Evolutionary conservation across 2,797 vertebrate genomes (phyloP), one percentile per base, ranked within the genome.

Genomic region (Buceros bicornis): DNA sequence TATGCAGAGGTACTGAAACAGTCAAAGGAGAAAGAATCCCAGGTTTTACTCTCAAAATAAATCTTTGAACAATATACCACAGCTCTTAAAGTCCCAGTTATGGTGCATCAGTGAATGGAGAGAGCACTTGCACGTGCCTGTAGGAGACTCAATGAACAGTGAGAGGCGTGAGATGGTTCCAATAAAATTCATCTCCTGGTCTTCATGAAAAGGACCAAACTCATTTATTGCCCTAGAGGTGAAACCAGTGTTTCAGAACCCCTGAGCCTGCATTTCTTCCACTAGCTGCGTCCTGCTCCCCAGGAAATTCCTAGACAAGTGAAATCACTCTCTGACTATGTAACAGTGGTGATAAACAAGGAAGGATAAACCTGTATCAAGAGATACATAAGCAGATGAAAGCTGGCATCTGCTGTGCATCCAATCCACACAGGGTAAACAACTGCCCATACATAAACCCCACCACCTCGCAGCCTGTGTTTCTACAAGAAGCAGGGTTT

Each of bases 41-140:
- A 28, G 8, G 15, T 60, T 53, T 71, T 62, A 22, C 22, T 43
- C 28, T 53, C 6, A 64, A 28, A 51, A 56, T 56, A 29, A 29
- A 28, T 31, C n/a, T 57, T n/a, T 40, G 28, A 61, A 21, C 24
- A n/a, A 29, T 7, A 56, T 8, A 11, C 2, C 20, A 16, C 7
- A 26, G 29, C 33, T 37, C 29, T 56, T 56, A 16, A 50, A 31
- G 40, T 7, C 70, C 25, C 25, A 1, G 3, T 31, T 31, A 11
- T 5, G 1, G 1, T 40, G 9, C 9, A 33, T 20, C 1, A 1
- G 9, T 17, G 45, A 53, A 16, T n/a, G 20, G 45, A 7, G 10
- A 7, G 12, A 70, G 45, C 9, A 24, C 17, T 26, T 20, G 10
- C 47, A 14, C 1, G 7, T 16, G 37, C 28, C 47, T 73, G n/a